Base-by-base conservation (phyloP, 35 echinoderm and acorn worm genomes). In the Heliocidaris erythrogramma region DNA sequence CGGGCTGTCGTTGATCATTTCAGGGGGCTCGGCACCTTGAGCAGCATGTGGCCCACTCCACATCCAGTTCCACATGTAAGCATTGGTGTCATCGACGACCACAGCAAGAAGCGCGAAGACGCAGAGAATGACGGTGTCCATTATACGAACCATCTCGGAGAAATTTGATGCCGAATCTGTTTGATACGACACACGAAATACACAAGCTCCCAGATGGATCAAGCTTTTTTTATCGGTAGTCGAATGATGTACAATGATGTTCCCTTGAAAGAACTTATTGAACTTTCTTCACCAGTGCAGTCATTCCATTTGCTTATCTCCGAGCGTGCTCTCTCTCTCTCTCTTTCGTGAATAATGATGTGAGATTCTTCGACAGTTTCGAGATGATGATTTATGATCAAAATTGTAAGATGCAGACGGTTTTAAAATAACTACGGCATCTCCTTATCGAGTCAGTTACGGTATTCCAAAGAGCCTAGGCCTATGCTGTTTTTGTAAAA, bases 21-120 rank as follows among this genome's bases (percentile, higher is more conserved):
- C 87, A 14, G 47, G 87, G 16, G 31, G 87, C 21, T 18, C 31
- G 6, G 18, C 16, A 14, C 47, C 87, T 48, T 29, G 29, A 8
- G 92, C 30, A 31, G 78, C 59, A 47, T 42, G 35, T 42, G 95
- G 71, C 21, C 91, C 95, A 30, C 90, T 86, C 69, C 91, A 96
- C 47, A 96, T 65, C 59, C 92, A 92, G 30, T 90, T 85, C 95
- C 95, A 96, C 60, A 96, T 93, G 50, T 93, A 96, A 27, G 91
- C 92, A 10, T 50, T 30, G 17, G 65, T 71, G 16, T 60, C 49
- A 42, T 47, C 50, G 29, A 93, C 49, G 47, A 96, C 29, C 16
- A 90, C 32, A 7, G 87, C 12, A 8, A 95, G 30, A 13, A 48
- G 61, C 13, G 69, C 50, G 9, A 48, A 27, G 30, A 92, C 17